phyloP scores from a whole-genome alignment of 2,113 vertebrate species.

The Eudyptes chrysolophus region DNA sequence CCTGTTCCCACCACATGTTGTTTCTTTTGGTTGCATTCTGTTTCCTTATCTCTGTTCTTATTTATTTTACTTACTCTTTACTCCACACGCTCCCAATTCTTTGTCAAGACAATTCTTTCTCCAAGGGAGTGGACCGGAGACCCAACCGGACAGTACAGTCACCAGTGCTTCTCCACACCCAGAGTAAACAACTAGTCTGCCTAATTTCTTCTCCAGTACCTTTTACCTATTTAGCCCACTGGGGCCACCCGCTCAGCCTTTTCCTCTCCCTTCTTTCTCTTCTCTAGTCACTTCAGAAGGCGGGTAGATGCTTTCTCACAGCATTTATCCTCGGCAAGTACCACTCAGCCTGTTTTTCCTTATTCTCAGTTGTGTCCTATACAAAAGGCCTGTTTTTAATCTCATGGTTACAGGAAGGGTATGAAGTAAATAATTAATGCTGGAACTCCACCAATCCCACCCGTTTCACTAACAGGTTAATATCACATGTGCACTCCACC shows the following conservation, averaged over 20 bases:
- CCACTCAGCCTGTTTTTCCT: background rate
- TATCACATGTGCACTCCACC: background rate
- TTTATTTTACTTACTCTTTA: background rate
- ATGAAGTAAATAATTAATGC: background rate
- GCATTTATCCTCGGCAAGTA: background rate
- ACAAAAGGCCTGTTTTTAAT: background rate
- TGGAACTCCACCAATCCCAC: background rate
- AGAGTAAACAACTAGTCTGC: background rate
- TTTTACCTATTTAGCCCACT: background rate
- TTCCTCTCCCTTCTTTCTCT: background rate
- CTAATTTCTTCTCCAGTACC: background rate
- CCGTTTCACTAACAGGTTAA: background rate
- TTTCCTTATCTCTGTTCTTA: background rate
- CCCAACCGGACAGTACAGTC: background rate
- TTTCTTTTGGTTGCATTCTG: background rate
- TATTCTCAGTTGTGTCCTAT: background rate
- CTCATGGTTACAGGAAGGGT: background rate
- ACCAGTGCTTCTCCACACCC: background rate
- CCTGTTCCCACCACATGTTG: accelerated
- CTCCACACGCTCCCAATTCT: background rate
- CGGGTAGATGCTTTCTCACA: background rate
- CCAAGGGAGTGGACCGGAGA: accelerated
- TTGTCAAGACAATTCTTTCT: background rate
- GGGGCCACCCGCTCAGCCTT: accelerated
- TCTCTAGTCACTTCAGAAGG: background rate